These are phyloP conservation scores for Cyclophora albipunctata DNA, from an alignment of 2,888 invertebrate genomes.

Conservation along the genomic window DNA sequence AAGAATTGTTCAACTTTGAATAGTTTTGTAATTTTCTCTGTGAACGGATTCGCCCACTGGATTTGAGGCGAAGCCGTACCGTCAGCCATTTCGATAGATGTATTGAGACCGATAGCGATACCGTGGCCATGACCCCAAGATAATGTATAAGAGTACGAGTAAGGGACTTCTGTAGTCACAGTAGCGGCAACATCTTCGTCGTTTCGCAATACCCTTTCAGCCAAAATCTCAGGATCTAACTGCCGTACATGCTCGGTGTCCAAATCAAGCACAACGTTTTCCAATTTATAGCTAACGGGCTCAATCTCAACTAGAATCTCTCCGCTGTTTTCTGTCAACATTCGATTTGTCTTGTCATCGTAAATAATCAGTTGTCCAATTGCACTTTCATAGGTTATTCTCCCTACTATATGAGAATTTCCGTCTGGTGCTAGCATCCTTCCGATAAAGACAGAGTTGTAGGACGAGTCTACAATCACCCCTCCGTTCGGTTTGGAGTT, in stretches of 20 bases:
- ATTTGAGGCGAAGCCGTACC: constrained; percentile 76
- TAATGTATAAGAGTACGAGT: constrained; percentile 80
- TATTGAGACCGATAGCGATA: constrained; percentile 81
- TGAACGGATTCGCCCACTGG: constrained; percentile 80
- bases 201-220: constrained; percentile 69
- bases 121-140: constrained; percentile 88
- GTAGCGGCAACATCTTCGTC: constrained; percentile 73
- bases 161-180: constrained; percentile 84
- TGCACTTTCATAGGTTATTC: constrained; percentile 78
- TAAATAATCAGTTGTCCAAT: constrained; percentile 82
- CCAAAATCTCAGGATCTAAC: constrained; percentile 68
- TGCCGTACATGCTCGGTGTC: constrained; percentile 68
- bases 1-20: constrained; percentile 78
- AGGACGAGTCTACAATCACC: constrained; percentile 74
- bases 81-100: constrained; percentile 76
- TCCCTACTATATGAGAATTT: constrained; percentile 79
- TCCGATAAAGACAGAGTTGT: constrained; percentile 56
- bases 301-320: constrained; percentile 88
- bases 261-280: constrained; percentile 76
- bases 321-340: constrained; percentile 74
- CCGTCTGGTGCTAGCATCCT: constrained; percentile 47
- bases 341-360: constrained; percentile 76
- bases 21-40: constrained; percentile 73
- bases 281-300: constrained; percentile 84
- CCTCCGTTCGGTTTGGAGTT: constrained; percentile 79